phyloP scores from a whole-genome alignment of 2,113 vertebrate species.

The Morone saxatilis region DNA sequence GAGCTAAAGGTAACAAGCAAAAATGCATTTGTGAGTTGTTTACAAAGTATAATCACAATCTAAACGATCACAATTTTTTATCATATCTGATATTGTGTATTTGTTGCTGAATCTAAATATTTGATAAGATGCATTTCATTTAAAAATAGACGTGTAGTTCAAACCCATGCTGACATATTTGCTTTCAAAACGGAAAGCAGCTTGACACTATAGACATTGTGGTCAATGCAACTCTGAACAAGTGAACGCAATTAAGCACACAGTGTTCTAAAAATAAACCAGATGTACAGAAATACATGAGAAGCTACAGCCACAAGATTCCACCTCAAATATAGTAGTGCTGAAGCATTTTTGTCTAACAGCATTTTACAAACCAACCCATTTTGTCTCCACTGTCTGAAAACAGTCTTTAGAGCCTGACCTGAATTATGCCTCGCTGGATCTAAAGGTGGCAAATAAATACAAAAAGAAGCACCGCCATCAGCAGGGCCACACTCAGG shows the following conservation, averaged over 20 bases:
- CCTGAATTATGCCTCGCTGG: conserved; percentile 84
- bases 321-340: background rate
- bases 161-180: background rate
- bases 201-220: conserved; percentile 36
- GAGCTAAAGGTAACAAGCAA: background rate
- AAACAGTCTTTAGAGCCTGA: conserved; percentile 64
- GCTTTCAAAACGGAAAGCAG: conserved; percentile 67
- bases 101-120: background rate
- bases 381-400: conserved; percentile 1
- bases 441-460: conserved; percentile 76
- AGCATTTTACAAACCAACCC: background rate
- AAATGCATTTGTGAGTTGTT: background rate
- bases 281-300: background rate
- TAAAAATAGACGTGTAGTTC: background rate
- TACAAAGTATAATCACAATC: background rate
- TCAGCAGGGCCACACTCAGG: conserved; percentile 58
- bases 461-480: conserved; percentile 71
- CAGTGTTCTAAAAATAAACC: conserved; percentile 68
- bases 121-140: fast-evolving
- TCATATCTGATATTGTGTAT: background rate
- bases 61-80: background rate
- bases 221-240: conserved; percentile 53
- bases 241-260: background rate
- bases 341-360: background rate
- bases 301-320: background rate